phyloP scores from a whole-genome alignment of 2,888 invertebrate species.

The Erynnis tages region DNA sequence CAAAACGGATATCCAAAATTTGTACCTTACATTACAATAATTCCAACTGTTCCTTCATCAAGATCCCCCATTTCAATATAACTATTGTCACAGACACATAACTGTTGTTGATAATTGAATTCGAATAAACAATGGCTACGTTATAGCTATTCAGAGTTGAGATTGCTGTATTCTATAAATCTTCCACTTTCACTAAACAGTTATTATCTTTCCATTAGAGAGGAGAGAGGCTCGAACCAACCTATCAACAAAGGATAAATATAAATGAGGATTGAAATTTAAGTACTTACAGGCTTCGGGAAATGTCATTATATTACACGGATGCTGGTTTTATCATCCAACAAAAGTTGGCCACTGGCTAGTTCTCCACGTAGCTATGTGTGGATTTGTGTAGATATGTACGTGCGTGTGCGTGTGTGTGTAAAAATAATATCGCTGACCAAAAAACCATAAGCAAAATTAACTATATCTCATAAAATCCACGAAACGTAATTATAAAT shows the following conservation, averaged over 20 bases:
- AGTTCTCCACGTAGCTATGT: too few species aligned
- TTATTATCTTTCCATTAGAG: conserved; percentile 60
- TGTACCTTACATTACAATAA: neutral
- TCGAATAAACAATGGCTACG: conserved; percentile 18
- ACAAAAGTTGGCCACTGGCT: too few species aligned
- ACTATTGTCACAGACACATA: neutral
- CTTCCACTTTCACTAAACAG: conserved; percentile 43
- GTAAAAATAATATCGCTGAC: too few species aligned
- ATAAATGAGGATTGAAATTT: conserved; percentile 9
- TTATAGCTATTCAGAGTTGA: conserved; percentile 37
- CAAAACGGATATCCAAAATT: too few species aligned
- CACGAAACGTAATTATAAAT: too few species aligned
- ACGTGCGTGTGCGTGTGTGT: too few species aligned
- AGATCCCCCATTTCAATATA: neutral
- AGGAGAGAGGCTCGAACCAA: conserved; percentile 30
- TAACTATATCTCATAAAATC: too few species aligned
- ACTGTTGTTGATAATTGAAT: conserved; percentile 7
- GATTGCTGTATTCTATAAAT: neutral
- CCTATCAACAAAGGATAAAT: conserved; percentile 41
- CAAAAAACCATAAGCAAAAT: too few species aligned
- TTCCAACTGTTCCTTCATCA: neutral
- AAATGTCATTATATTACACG: conserved; percentile 2
- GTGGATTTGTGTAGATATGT: too few species aligned
- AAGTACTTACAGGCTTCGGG: neutral
- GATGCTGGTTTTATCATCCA: too few species aligned